Conservation (phyloP, 1,140 invertebrate species). For the Bombus pyrosoma region DNA sequence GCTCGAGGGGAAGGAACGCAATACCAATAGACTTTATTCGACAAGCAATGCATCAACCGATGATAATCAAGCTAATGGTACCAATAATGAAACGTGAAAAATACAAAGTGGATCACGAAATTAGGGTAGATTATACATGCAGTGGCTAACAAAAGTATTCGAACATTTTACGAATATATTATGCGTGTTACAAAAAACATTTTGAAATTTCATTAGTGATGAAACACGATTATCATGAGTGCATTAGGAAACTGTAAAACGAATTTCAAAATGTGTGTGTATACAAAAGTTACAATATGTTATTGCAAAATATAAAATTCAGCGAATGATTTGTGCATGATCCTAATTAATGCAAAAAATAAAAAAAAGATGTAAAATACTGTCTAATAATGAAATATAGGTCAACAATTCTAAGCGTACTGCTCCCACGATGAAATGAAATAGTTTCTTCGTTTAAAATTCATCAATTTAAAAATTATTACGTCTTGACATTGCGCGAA, state of each 20-base stretch:
- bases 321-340: neutral
- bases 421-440: neutral
- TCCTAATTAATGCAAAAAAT: neutral
- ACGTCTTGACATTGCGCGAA: conserved; percentile 29
- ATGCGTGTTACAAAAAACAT: no score
- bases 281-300: neutral
- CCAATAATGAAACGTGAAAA: neutral
- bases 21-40: conserved; percentile 46
- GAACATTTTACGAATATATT: no score
- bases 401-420: neutral
- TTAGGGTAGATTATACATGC: neutral
- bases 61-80: conserved; percentile 35
- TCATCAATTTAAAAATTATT: conserved; percentile 5
- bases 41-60: conserved; percentile 31
- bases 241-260: no score
- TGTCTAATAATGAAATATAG: neutral
- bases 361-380: neutral
- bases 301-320: neutral
- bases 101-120: neutral
- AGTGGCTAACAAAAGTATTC: neutral
- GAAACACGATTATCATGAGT: no score
- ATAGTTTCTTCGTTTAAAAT: conserved; percentile 1
- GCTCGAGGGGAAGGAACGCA: conserved; percentile 49
- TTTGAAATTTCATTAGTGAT: no score
- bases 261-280: no score